Evolutionary conservation across 1,140 invertebrate species (phyloP), one percentile per base, ranked within the genome.

Genomic region (Sinonovacula constricta): DNA sequence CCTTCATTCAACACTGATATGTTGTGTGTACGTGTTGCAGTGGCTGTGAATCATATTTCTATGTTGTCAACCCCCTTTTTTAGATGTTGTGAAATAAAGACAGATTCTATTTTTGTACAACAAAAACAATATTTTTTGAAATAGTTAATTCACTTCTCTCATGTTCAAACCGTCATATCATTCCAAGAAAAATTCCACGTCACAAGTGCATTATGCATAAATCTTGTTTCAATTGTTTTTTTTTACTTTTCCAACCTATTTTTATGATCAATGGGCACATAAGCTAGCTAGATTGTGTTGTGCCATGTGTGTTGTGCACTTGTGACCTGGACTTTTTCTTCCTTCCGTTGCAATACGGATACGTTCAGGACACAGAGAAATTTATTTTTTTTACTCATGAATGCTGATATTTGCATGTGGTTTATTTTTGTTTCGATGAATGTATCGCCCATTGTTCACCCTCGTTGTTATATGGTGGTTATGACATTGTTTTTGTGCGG

Each of bases 41-140:
- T 45, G 18, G 18, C 39, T 45, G 39, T 45, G 7, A 10, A 45
- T 45, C 18, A 10, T 45, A n/a, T 70, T 45, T 70, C 45, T 59
- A 70, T 70, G 68, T 70, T 70, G 68, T 70, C 22, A 12, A 39
- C 53, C 68, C 68, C 24, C 34, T 70, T 15, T 59, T 59, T 31
- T 70, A 70, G 68, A 59, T 70, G 68, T 70, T 70, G 68, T 70
- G 68, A 59, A 57, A 24, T 30, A 60, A 26, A 70, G 68, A 70
- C 53, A 70, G 57, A 70, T 22, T 70, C 68, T 70, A 70, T 70
- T 70, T 70, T 70, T 70, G 56, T 70, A 70, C 53, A 56, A 70
- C 68, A 70, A n/a, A n/a, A 59, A 53, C 39, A 53, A 60, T 70
- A 70, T 70, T 70, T 70, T 70, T 70, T 70, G 49, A 68, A 59